Percentiles rank a stretch among this genome's conserved stretches.
phyloP scores from a whole-genome alignment of 2,797 vertebrate genomes.

The Percopsis omiscomaycus region DNA sequence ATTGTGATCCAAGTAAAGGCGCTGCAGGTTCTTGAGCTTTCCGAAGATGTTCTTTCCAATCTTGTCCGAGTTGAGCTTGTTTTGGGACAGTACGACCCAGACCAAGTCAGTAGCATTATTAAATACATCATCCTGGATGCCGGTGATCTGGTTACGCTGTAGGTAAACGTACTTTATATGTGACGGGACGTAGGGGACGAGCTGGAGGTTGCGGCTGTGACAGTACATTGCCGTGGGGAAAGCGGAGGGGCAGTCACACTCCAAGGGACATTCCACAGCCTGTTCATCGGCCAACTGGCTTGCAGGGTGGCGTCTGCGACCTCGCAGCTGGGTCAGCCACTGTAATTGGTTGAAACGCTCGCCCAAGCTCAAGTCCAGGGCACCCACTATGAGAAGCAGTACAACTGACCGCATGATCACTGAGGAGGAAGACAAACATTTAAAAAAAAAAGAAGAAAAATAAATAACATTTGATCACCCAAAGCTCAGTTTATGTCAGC shows the following conservation, averaged over 20 bases:
- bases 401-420: conserved; percentile 60
- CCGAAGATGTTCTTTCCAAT: conserved; percentile 86
- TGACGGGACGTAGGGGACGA: conserved; percentile 87
- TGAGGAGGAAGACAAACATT: conserved; percentile 20
- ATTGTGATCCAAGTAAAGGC: conserved; percentile 88
- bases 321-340: conserved; percentile 71
- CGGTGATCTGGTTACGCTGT: conserved; percentile 88
- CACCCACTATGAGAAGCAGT: conserved; percentile 59
- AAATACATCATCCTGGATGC: conserved; percentile 87
- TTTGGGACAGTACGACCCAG: conserved; percentile 91
- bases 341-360: conserved; percentile 58
- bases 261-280: conserved; percentile 85
- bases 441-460: not conserved
- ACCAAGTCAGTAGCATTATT: conserved; percentile 89
- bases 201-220: conserved; percentile 87
- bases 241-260: conserved; percentile 87
- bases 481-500: no score
- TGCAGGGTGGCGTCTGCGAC: conserved; percentile 55
- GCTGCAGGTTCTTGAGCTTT: conserved; percentile 85
- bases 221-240: conserved; percentile 95
- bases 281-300: conserved; percentile 62
- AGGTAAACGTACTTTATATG: conserved; percentile 95
- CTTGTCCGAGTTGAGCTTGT: conserved; percentile 86
- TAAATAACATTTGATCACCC: not conserved
- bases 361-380: conserved; percentile 51